Evolutionary conservation across 2,113 vertebrate species (phyloP), one percentile per base, ranked within the genome.

Genomic region (Microcebus tavaratra): DNA sequence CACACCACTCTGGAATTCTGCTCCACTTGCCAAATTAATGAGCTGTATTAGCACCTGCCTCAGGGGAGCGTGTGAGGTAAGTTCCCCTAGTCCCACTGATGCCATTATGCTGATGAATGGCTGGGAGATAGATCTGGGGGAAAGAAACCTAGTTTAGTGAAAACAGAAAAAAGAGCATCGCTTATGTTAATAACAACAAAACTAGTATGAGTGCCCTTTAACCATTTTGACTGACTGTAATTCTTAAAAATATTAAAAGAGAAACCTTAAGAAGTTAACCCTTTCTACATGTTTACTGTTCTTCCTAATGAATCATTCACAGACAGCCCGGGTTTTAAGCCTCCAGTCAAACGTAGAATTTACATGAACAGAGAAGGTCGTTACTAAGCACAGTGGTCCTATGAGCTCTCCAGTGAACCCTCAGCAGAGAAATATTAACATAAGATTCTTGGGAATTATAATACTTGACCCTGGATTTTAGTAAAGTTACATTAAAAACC

Each of bases 21-120:
- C 83, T 83, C 65, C 50, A 25, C 75, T 76, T 34, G 20, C 90
- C 86, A 88, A 80, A 45, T 91, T 92, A 96, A 93, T 90, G 87
- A 73, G 91, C 91, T 80, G 63, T 42, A 42, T 48, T 72, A 65
- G 68, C 57, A 59, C 63, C 84, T 29, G 65, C 94, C 97, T 70
- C 63, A 2, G 83, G 87, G 93, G 57, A 91, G 31, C 0, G 2
- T 7, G 1, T 70, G 31, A 91, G 79, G 91, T 79, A 65, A n/a
- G 10, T 57, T 72, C 48, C 72, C 23, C 34, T 12, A 17, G 50
- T 61, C 87, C 76, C 48, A 67, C 68, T 65, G 67, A 70, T 68
- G 63, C 55, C 95, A 50, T 83, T 90, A 86, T 25, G 36, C 21
- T 70, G 78, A 83, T 21, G 50, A 85, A 68, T 68, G 61, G 7